These are phyloP conservation scores for Calcarius lapponicus DNA, from an alignment of 2,797 vertebrate species.

Conservation along the genomic window DNA sequence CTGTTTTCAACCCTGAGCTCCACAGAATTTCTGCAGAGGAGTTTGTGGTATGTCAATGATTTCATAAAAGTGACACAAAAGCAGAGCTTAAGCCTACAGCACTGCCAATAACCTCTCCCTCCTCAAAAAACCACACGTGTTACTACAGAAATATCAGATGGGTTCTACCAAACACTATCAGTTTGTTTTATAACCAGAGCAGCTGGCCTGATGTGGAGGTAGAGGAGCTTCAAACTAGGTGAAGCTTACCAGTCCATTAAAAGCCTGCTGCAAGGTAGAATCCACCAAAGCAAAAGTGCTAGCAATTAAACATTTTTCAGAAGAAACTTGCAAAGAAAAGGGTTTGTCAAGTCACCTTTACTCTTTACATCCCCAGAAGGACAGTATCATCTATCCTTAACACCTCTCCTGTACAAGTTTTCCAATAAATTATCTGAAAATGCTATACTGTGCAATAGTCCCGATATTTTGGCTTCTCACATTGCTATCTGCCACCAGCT, in stretches of 20 bases:
- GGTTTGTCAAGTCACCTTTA: neutral
- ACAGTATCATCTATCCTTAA: neutral
- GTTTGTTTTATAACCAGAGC: neutral
- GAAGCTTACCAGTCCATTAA: conserved; percentile 18
- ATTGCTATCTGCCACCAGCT: conserved; percentile 2
- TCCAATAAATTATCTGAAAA: conserved; percentile 49
- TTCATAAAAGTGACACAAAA: neutral
- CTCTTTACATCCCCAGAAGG: neutral
- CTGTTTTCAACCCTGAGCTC: neutral
- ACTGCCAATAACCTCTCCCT: neutral
- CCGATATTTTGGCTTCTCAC: neutral
- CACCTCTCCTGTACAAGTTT: neutral
- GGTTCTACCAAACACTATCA: neutral
- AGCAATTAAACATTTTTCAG: conserved; percentile 26
- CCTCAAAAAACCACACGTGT: neutral
- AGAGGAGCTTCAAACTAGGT: neutral
- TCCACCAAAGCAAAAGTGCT: conserved; percentile 44
- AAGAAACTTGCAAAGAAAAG: neutral
- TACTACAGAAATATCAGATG: neutral
- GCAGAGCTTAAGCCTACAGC: neutral
- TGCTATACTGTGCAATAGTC: conserved; percentile 16
- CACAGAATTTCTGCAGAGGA: neutral
- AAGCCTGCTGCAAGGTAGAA: neutral
- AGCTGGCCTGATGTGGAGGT: neutral
- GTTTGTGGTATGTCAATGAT: neutral